Percentiles rank a stretch among this genome's conserved stretches.
Evolutionary conservation across 2,888 invertebrate species (phyloP).

Genomic region (Galerucella pusilla): DNA sequence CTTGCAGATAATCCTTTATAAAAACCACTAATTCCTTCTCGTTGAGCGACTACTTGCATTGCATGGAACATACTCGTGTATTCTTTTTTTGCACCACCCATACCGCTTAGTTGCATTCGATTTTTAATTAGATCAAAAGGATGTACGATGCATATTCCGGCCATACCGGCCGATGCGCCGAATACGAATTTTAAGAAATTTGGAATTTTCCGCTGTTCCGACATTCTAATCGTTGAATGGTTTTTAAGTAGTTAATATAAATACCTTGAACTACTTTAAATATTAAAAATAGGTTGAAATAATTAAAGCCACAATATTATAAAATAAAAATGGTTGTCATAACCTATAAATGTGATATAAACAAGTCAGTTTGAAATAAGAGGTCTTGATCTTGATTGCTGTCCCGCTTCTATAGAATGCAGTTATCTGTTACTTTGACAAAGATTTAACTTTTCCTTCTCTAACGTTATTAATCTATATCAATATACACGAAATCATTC

Average conservation of each 20-base stretch:
- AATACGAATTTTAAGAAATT: neutral
- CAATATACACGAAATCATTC: no score
- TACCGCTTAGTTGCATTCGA: conserved; percentile 20
- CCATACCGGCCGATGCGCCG: neutral
- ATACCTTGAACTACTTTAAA: no score
- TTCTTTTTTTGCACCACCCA: neutral
- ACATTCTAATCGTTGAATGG: neutral
- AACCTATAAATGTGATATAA: neutral
- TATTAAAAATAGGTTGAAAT: neutral
- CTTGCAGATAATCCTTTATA: conserved; percentile 6
- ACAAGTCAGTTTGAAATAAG: neutral
- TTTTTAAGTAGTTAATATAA: neutral
- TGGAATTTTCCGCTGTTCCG: conserved; percentile 2
- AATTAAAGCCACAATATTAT: neutral
- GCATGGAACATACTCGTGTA: conserved; percentile 6
- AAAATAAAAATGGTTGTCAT: neutral
- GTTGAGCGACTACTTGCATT: neutral
- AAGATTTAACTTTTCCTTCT: no score
- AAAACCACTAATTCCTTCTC: neutral
- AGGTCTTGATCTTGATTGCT: neutral
- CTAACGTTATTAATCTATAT: no score
- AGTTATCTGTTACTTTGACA: no score
- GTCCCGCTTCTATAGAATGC: neutral
- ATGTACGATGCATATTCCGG: conserved; percentile 8
- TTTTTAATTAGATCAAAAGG: conserved; percentile 29